Percentiles rank a stretch among this genome's conserved stretches.
These are phyloP conservation scores for Drosophila baimaii DNA, from an alignment of 1,140 invertebrate species.

Conservation along the genomic window DNA sequence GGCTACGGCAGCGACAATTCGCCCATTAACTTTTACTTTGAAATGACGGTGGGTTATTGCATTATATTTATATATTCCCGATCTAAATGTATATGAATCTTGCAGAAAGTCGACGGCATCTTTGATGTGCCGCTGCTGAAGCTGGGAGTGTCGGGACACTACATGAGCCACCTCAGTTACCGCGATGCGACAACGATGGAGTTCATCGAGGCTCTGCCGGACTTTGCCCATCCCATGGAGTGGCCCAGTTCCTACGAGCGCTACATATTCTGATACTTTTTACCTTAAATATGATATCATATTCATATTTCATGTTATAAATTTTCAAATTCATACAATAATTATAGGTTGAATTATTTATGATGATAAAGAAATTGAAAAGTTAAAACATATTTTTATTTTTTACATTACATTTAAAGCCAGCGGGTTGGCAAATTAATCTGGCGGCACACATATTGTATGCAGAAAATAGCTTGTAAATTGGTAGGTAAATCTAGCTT, in stretches of 20 bases:
- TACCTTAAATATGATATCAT: neutral
- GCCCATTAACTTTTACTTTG: conserved; percentile 86
- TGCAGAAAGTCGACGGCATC: conserved; percentile 84
- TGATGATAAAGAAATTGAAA: neutral
- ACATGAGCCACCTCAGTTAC: conserved; percentile 51
- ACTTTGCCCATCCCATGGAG: conserved; percentile 70
- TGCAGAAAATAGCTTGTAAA: too few relatives aligned
- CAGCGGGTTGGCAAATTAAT: too few relatives aligned
- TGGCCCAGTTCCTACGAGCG: conserved; percentile 67
- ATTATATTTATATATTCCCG: neutral
- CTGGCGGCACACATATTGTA: too few relatives aligned
- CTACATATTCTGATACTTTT: conserved; percentile 32
- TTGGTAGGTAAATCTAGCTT: too few relatives aligned
- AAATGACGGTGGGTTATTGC: conserved; percentile 59
- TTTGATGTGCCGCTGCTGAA: conserved; percentile 55
- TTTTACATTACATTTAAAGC: too few relatives aligned
- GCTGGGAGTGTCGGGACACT: conserved; percentile 62
- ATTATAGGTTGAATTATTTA: neutral
- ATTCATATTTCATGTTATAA: neutral
- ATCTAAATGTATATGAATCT: conserved; percentile 9
- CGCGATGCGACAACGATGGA: conserved; percentile 40
- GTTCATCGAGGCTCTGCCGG: conserved; percentile 57
- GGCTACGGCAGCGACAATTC: conserved; percentile 86
- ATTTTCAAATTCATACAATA: neutral
- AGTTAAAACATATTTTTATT: neutral